Evolutionary conservation across 2,888 invertebrate genomes (phyloP).

Genomic region (Oeneis ivallda): DNA sequence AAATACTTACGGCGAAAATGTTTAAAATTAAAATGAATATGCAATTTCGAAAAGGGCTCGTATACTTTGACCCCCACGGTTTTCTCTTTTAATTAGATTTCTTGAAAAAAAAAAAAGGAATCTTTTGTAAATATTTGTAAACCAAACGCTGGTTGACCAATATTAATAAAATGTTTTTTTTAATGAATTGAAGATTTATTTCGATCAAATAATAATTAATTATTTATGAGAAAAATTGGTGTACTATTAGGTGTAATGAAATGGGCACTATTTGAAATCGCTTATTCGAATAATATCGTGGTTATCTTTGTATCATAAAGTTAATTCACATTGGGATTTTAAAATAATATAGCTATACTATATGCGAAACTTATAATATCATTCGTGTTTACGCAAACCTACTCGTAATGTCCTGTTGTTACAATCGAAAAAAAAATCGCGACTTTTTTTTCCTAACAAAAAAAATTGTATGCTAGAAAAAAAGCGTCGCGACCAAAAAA

Average conservation of each 20-base stretch:
- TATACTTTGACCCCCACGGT: too few species aligned
- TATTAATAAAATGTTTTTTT: too few species aligned
- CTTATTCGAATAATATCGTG: conserved; percentile 45
- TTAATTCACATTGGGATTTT: conserved; percentile 60
- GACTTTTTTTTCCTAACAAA: conserved; percentile 51
- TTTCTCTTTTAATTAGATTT: too few species aligned
- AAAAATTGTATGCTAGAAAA: conserved; percentile 33
- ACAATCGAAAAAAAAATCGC: conserved; percentile 59
- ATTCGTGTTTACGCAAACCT: conserved; percentile 58
- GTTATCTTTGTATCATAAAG: conserved; percentile 57
- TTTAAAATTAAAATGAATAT: conserved; percentile 35
- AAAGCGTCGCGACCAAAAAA: conserved; percentile 59
- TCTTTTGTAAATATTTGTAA: too few species aligned
- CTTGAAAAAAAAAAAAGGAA: too few species aligned
- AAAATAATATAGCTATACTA: conserved; percentile 51
- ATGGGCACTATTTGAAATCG: conserved; percentile 50
- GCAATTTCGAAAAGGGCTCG: too few species aligned
- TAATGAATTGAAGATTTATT: too few species aligned
- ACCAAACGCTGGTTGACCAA: too few species aligned
- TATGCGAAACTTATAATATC: conserved; percentile 60
- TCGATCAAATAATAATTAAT: too few species aligned
- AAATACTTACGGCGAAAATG: conserved; percentile 41
- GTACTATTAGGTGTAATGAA: too few species aligned
- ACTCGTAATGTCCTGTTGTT: conserved; percentile 56
- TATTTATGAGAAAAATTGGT: too few species aligned